Base-by-base conservation (phyloP, 2,888 invertebrate genomes). In the Zeuzera pyrina region DNA sequence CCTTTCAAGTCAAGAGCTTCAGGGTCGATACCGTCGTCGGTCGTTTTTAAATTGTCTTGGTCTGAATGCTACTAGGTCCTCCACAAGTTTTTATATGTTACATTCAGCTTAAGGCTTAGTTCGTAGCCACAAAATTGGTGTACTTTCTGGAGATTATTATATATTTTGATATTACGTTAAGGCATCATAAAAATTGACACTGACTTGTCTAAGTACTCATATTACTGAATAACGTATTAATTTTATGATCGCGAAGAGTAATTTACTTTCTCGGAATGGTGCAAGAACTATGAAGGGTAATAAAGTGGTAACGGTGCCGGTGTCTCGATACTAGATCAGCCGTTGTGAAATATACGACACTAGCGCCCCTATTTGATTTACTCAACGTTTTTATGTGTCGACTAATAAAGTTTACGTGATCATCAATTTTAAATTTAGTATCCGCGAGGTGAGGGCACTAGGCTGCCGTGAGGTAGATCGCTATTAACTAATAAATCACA, bases 361-460 rank as follows among this genome's bases (percentile, higher is more conserved):
- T n/a, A n/a, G n/a, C n/a, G n/a, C n/a, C 12, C 12, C 42, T 58
- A 49, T 65, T 70, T 70, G 67, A 72, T 74, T 74, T 76, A 77
- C 63, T 62, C 42, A 46, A 58, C 59, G 59, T 74, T 73, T 74
- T 78, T 72, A 73, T 68, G 62, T 52, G 48, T 52, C 61, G 39
- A 52, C 69, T 72, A 72, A 73, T 77, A 78, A 81, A 72, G 58
- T 73, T 70, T 70, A 76, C 73, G 69, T 63, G 68, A 68, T 65
- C 73, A 71, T 78, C 68, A 78, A 77, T 79, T 77, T 72, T 62
- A 69, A 68, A 73, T 79, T 78, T 68, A 78, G 57, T 68, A 59
- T 64, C 56, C 47, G 42, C 47, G 49, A 45, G 43, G 39, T 47
- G n/a, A n/a, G n/a, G 44, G 54, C 61, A 63, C 38, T 47, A 42